Base-by-base conservation (phyloP, 92 coral and sea anemone genomes). In the Bergia puertoricense region DNA sequence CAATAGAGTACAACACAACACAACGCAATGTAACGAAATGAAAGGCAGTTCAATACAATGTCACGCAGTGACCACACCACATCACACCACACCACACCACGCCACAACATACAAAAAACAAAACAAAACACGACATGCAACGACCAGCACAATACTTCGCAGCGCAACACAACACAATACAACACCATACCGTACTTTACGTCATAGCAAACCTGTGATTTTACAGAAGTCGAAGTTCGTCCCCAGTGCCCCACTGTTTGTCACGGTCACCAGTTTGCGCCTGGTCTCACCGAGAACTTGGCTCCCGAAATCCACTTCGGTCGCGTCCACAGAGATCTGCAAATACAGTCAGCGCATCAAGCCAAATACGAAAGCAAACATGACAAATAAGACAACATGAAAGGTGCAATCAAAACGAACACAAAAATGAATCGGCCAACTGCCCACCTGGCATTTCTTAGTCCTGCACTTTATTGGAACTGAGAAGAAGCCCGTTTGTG, bases 271-370 rank as follows among this genome's bases (percentile, higher is more conserved):
- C 5, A 93, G 84, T 83, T 90, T 90, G 78, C 91, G 93, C 56
- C 99, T 91, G 9, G 97, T 97, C 88, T 97, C 99, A 38, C 99
- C 99, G 79, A 97, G 91, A 44, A 97, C 99, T 82, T 97, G 99
- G 72, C 96, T 95, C 23, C 97, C 96, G 81, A 94, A 97, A 42
- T 95, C 94, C 6, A 97, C 94, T 72, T 97, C 98, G 6, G 91
- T 92, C 45, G 82, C 92, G 73, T 97, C 97, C 18, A 91, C 95
- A 62, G 91, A 88, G 80, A 97, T 89, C 99, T 94, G 81, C 68
- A 67, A 20, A 67, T 16, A 73, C 50, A 51, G 40, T 39, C 14
- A 73, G 43, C 8, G 59, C 20, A 57, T 57, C 66, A 14, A 11
- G 16, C 30, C 30, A 16, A 18, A 16, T 4, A 62, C 2, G n/a